phyloP scores from a whole-genome alignment of 2,113 vertebrate species.

The Bothrops jararaca region DNA sequence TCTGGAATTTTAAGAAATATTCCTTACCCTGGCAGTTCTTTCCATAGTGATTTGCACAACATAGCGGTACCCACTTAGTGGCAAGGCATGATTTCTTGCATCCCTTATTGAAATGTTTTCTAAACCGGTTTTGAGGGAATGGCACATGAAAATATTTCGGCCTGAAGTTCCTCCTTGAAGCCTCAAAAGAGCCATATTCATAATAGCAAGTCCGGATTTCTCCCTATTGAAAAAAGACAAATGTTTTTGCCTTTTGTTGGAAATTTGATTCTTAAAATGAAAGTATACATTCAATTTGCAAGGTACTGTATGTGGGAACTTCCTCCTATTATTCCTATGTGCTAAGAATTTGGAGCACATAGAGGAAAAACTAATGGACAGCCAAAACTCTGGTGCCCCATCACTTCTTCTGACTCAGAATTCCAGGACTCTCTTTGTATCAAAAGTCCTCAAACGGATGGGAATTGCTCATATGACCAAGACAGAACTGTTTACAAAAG shows the following conservation, averaged over 20 bases:
- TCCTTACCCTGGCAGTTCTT: constrained; percentile 81
- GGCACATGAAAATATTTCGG: fast-evolving
- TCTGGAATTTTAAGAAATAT: fast-evolving
- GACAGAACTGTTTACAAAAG: neutral
- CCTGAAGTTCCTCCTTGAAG: neutral
- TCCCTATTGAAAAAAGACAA: constrained; percentile 63
- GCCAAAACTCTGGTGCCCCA: neutral
- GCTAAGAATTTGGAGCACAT: neutral
- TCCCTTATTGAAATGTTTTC: constrained; percentile 55
- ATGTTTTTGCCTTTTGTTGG: neutral
- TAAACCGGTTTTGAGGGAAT: fast-evolving
- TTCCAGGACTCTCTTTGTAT: neutral
- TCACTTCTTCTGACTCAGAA: neutral
- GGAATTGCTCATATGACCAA: neutral
- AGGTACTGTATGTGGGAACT: neutral
- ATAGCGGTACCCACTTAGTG: constrained; percentile 74
- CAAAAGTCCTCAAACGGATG: neutral
- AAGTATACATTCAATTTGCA: neutral
- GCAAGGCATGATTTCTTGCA: constrained; percentile 76
- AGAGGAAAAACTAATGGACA: neutral
- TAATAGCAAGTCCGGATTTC: constrained; percentile 51
- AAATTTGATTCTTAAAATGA: neutral
- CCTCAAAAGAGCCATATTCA: neutral
- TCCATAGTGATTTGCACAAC: constrained; percentile 90
- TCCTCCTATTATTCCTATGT: neutral